Evolutionary conservation across 2,888 invertebrate genomes (phyloP).

Genomic region (Aporophyla lueneburgensis): DNA sequence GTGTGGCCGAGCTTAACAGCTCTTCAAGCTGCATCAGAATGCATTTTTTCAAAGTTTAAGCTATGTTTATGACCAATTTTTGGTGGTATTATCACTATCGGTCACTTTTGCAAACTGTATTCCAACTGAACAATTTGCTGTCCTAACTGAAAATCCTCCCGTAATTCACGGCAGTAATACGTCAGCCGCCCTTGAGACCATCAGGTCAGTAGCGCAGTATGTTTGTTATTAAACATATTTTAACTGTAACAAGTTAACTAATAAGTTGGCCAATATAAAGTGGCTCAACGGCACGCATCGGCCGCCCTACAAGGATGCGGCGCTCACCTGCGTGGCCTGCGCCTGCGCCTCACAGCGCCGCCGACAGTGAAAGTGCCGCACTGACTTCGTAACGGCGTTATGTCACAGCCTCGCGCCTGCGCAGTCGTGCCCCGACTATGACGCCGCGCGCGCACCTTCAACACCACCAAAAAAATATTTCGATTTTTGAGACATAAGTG

Average conservation of each 20-base stretch:
- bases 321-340: constrained; percentile 70
- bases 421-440: constrained; percentile 84
- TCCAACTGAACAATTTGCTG: neutral
- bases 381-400: constrained; percentile 85
- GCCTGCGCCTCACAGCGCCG: constrained; percentile 63
- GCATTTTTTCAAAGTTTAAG: neutral
- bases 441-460: constrained; percentile 82
- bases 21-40: neutral
- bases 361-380: constrained; percentile 86
- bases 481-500: constrained; percentile 43
- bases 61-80: neutral
- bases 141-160: neutral
- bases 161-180: neutral
- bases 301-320: constrained; percentile 77
- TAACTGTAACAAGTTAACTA: constrained; percentile 58
- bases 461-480: constrained; percentile 38
- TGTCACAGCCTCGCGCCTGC: constrained; percentile 80
- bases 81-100: neutral
- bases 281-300: constrained; percentile 63
- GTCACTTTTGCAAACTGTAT: neutral
- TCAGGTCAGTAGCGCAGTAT: constrained; percentile 10
- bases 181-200: constrained; percentile 13
- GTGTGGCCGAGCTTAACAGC: neutral
- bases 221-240: constrained; percentile 36
- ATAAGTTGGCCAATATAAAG: constrained; percentile 57